Conservation (phyloP, 2,113 vertebrate genomes). For the Sturnus vulgaris region DNA sequence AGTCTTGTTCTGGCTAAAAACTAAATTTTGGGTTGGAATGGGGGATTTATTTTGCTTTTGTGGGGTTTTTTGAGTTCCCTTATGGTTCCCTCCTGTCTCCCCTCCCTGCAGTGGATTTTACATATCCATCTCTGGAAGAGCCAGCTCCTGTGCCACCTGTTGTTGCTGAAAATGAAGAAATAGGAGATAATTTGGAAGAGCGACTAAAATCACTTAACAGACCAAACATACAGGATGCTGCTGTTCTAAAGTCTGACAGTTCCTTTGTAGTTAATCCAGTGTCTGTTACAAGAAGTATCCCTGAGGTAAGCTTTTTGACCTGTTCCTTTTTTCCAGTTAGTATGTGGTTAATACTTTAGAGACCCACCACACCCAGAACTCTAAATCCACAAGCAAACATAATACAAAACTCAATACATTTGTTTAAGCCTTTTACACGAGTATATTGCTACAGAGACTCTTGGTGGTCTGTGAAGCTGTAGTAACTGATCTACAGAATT, state of each 20-base stretch:
- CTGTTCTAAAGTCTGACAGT: conserved; percentile 56
- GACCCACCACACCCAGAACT: background rate
- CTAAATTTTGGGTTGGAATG: background rate
- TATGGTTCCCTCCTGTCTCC: background rate
- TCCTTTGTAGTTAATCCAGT: conserved; percentile 61
- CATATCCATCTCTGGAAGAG: conserved; percentile 93
- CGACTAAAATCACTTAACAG: conserved; percentile 47
- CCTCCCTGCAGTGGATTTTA: conserved; percentile 86
- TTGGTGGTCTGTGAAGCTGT: background rate
- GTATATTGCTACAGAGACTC: background rate
- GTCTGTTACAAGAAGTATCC: conserved; percentile 72
- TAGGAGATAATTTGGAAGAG: conserved; percentile 60
- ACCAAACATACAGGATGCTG: conserved; percentile 16
- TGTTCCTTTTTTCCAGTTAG: background rate
- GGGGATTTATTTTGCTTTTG: background rate
- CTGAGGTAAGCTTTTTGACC: conserved; percentile 77
- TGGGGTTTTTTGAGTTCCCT: background rate
- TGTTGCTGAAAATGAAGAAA: conserved; percentile 61
- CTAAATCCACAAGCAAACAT: background rate
- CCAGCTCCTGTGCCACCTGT: conserved; percentile 67
- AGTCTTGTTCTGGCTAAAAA: background rate
- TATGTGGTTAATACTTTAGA: background rate
- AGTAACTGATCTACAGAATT: background rate
- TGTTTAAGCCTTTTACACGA: background rate
- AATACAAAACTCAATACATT: background rate